Percentiles rank a stretch among this genome's conserved stretches.
Evolutionary conservation across 1,140 invertebrate species (phyloP).

Genomic region (Luehdorfia chinensis): DNA sequence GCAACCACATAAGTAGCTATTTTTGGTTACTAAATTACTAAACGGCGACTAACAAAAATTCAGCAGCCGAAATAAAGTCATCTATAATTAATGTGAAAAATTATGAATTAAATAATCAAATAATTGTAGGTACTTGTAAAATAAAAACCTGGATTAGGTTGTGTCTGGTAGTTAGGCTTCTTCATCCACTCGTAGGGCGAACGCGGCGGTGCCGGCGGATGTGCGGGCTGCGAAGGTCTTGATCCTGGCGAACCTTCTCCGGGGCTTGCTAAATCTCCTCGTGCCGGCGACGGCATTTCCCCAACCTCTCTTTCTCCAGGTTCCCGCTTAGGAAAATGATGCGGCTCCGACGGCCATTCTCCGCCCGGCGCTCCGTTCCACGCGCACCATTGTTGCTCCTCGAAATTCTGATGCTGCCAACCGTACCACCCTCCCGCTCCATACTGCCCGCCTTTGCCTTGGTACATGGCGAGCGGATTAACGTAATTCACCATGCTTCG

Average conservation of each 20-base stretch:
- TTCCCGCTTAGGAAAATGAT: constrained; percentile 62
- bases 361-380: constrained; percentile 74
- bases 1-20: no score
- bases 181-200: constrained; percentile 95
- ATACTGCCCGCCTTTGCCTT: constrained; percentile 76
- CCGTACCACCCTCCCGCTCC: constrained; percentile 69
- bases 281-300: constrained; percentile 81
- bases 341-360: constrained; percentile 69
- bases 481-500: constrained; percentile 79
- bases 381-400: constrained; percentile 75
- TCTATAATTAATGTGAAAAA: no score
- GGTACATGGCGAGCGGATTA: constrained; percentile 78
- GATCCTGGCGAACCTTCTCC: constrained; percentile 74
- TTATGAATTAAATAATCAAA: constrained; percentile 27
- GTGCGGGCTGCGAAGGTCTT: constrained; percentile 69
- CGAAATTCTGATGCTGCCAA: constrained; percentile 77
- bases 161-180: constrained; percentile 88
- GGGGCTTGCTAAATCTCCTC: constrained; percentile 83
- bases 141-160: constrained; percentile 88
- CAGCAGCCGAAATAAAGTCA: no score
- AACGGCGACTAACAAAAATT: no score
- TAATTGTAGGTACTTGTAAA: constrained; percentile 20
- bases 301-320: constrained; percentile 58
- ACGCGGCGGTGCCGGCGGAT: constrained; percentile 81
- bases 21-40: no score